Conservation (phyloP, 2,888 invertebrate species). For the Erebia aethiops region DNA sequence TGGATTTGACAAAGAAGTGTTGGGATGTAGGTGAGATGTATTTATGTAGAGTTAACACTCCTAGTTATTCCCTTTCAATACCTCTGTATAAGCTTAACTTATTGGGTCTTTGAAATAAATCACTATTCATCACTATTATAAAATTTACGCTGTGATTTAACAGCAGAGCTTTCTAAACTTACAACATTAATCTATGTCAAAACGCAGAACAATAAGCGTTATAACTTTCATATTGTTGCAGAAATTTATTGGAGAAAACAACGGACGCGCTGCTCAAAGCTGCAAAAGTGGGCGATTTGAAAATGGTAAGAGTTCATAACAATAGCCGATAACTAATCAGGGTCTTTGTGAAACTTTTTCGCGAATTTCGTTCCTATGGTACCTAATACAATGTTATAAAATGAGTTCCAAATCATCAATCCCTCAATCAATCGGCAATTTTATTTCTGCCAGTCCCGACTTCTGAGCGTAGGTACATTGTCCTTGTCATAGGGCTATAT, state of each 20-base stretch:
- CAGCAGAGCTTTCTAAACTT: conserved; percentile 11
- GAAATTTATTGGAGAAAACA: conserved; percentile 91
- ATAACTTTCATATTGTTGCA: conserved; percentile 70
- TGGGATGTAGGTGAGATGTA: conserved; percentile 86
- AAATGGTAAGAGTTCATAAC: conserved; percentile 82
- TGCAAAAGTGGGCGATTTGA: conserved; percentile 91
- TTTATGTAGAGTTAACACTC: conserved; percentile 29
- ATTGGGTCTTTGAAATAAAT: background rate
- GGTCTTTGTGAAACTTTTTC: background rate
- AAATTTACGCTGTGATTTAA: conserved; percentile 1
- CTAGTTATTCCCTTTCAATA: background rate
- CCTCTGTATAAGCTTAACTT: too few relatives aligned
- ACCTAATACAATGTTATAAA: too few relatives aligned
- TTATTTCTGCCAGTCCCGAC: too few relatives aligned
- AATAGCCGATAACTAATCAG: background rate
- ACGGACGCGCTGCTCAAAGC: conserved; percentile 92
- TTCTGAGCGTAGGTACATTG: too few relatives aligned
- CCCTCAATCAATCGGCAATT: too few relatives aligned
- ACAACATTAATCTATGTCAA: conserved; percentile 11
- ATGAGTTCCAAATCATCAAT: too few relatives aligned
- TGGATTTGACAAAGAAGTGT: conserved; percentile 90
- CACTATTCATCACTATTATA: background rate
- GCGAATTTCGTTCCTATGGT: background rate
- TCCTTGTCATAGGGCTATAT: too few relatives aligned
- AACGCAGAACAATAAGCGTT: conserved; percentile 17